phyloP scores from a whole-genome alignment of 1,140 invertebrate species.

The Lepidurus arcticus region DNA sequence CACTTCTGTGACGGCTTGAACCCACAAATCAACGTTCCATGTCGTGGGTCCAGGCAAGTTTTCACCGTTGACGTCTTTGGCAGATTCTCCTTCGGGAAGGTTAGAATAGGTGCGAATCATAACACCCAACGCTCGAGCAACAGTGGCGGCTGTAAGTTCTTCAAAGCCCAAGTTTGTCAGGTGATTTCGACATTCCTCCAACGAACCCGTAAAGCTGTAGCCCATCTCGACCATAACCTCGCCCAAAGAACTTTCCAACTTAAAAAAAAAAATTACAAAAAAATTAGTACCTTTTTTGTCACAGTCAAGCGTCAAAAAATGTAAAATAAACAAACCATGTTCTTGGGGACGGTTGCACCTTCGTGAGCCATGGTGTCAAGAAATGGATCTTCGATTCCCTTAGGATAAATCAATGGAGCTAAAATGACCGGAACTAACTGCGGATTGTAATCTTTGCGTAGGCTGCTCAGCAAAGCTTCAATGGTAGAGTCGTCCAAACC shows the following conservation, averaged over 20 bases:
- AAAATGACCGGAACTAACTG: conserved; percentile 80
- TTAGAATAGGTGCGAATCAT: conserved; percentile 77
- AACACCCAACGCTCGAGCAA: conserved; percentile 74
- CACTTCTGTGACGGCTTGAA: conserved; percentile 43
- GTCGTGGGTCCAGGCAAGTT: conserved; percentile 50
- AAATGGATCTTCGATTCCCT: conserved; percentile 61
- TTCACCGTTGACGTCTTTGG: conserved; percentile 36
- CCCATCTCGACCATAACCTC: conserved; percentile 84
- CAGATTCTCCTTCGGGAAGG: conserved; percentile 45
- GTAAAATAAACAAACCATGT: conserved; percentile 51
- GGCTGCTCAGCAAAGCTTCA: conserved; percentile 69
- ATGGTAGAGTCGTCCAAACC: conserved; percentile 60
- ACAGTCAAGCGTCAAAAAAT: too few relatives aligned
- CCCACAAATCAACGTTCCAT: conserved; percentile 81
- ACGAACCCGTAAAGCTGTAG: conserved; percentile 73
- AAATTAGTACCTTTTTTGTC: too few relatives aligned
- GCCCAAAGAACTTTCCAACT: conserved; percentile 47
- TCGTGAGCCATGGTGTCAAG: conserved; percentile 53
- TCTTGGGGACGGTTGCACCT: conserved; percentile 52
- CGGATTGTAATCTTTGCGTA: conserved; percentile 78
- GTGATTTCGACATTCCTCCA: conserved; percentile 82
- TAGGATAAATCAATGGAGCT: conserved; percentile 75
- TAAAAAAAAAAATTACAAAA: neutral
- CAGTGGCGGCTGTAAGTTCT: conserved; percentile 69
- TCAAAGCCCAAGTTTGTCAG: conserved; percentile 63